A percentile compares a stretch with the other conserved stretches of the same genome.
Conservation (phyloP, 1,140 invertebrate genomes). For the Drosophila oshimai region DNA sequence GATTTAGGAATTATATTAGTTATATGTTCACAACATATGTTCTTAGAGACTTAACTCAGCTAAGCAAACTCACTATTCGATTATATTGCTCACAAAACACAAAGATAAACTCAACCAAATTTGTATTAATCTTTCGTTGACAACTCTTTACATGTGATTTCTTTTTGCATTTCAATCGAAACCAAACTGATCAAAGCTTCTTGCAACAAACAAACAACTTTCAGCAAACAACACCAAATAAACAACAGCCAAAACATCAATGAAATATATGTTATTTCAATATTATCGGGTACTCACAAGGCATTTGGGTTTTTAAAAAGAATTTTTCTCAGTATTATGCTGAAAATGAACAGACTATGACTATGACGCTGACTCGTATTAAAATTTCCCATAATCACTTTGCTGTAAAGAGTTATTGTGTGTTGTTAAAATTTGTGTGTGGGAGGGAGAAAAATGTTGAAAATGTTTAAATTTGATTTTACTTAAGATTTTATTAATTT, state of each 20-base stretch:
- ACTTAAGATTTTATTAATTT: not conserved
- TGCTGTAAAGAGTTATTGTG: slow-evolving; percentile 46
- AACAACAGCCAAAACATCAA: slow-evolving; percentile 31
- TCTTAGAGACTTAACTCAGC: not conserved
- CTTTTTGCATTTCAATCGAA: slow-evolving; percentile 21
- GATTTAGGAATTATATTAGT: not conserved
- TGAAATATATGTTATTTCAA: not conserved
- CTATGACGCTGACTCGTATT: slow-evolving; percentile 58
- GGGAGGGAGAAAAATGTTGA: not conserved
- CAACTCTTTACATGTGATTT: not conserved
- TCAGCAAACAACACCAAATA: slow-evolving; percentile 25
- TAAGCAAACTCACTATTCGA: slow-evolving; percentile 21
- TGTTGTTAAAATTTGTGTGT: not conserved
- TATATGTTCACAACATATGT: not conserved
- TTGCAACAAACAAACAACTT: slow-evolving; percentile 21
- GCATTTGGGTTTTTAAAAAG: slow-evolving; percentile 67
- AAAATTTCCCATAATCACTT: slow-evolving; percentile 47
- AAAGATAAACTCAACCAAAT: slow-evolving; percentile 4
- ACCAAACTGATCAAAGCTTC: slow-evolving; percentile 12
- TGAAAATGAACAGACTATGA: slow-evolving; percentile 75
- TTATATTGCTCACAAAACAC: slow-evolving; percentile 19
- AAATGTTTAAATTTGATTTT: not conserved
- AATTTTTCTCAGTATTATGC: slow-evolving; percentile 74
- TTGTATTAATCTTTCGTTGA: not conserved
- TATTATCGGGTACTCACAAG: slow-evolving; percentile 62